Evolutionary conservation across 2,797 vertebrate species (phyloP).

Genomic region (Helicolenus hilgendorfi): DNA sequence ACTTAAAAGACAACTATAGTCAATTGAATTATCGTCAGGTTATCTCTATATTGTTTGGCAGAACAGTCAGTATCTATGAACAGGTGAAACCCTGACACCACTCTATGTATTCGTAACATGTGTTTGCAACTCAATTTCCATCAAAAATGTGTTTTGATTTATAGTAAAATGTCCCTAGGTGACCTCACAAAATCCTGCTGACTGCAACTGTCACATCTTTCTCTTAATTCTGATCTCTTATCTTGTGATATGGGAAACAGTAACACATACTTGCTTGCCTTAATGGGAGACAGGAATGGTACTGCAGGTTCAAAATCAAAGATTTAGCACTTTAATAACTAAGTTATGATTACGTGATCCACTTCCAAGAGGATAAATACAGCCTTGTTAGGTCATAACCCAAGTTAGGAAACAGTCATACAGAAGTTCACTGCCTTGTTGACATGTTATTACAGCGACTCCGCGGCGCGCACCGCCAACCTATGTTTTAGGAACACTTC

Average conservation of each 20-base stretch:
- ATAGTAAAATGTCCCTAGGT: not conserved
- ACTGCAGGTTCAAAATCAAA: not conserved
- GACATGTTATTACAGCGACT: conserved; percentile 22
- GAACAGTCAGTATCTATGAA: not conserved
- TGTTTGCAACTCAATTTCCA: not conserved
- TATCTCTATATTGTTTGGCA: not conserved
- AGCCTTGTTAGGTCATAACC: not conserved
- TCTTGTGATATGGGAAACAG: not conserved
- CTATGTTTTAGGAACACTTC: conserved; percentile 17
- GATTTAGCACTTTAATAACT: not conserved
- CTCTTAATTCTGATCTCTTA: not conserved
- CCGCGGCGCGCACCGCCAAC: not conserved
- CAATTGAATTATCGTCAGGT: not conserved
- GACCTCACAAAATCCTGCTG: not conserved
- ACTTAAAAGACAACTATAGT: not conserved
- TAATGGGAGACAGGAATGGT: not conserved
- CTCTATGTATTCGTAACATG: not conserved
- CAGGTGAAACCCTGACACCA: not conserved
- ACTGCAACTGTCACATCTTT: not conserved
- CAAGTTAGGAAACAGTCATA: conserved; percentile 25
- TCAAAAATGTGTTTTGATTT: not conserved
- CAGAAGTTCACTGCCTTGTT: conserved; percentile 11
- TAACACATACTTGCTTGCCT: not conserved
- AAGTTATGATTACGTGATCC: not conserved
- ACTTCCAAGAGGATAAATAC: not conserved